A percentile compares a stretch with the other conserved stretches of the same genome.
Evolutionary conservation across 2,797 vertebrate species (phyloP).

Genomic region (Gadopsis marmoratus): DNA sequence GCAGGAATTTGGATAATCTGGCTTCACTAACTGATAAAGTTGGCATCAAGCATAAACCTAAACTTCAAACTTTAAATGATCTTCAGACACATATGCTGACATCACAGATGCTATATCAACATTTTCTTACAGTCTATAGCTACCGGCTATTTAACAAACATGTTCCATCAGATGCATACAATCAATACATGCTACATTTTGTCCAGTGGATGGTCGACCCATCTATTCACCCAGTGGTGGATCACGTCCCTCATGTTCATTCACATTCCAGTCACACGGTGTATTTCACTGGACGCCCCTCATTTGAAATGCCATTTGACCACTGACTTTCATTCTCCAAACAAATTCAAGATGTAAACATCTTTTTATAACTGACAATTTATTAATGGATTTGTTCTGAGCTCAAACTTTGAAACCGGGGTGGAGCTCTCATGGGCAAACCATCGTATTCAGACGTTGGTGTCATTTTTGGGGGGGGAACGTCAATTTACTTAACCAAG

Average conservation of each 20-base stretch:
- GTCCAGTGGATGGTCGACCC: slow-evolving; percentile 1
- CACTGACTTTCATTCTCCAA: background rate
- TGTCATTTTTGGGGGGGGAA: background rate
- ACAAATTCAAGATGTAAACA: slow-evolving; percentile 14
- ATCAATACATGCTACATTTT: slow-evolving; percentile 16
- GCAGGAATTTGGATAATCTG: background rate
- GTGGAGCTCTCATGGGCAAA: background rate
- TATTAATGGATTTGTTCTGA: slow-evolving; percentile 3
- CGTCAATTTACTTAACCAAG: background rate
- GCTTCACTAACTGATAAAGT: slow-evolving; percentile 8
- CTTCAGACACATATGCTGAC: slow-evolving; percentile 10
- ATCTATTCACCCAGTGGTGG: slow-evolving; percentile 4
- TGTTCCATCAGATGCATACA: slow-evolving; percentile 13
- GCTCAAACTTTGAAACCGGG: slow-evolving; percentile 27
- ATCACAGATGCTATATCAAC: slow-evolving; percentile 17
- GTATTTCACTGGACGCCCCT: slow-evolving; percentile 2
- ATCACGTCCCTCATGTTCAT: background rate
- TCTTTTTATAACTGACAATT: background rate
- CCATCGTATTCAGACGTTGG: background rate
- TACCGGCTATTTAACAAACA: slow-evolving; percentile 1
- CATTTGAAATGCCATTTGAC: background rate
- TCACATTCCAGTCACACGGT: slow-evolving; percentile 16
- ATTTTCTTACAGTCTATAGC: slow-evolving; percentile 20
- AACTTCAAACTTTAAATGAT: slow-evolving; percentile 17
- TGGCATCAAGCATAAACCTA: slow-evolving; percentile 9